Evolutionary conservation across 2,888 invertebrate species (phyloP), one percentile per base, ranked within the genome.

Genomic region (Cantharis lateralis): DNA sequence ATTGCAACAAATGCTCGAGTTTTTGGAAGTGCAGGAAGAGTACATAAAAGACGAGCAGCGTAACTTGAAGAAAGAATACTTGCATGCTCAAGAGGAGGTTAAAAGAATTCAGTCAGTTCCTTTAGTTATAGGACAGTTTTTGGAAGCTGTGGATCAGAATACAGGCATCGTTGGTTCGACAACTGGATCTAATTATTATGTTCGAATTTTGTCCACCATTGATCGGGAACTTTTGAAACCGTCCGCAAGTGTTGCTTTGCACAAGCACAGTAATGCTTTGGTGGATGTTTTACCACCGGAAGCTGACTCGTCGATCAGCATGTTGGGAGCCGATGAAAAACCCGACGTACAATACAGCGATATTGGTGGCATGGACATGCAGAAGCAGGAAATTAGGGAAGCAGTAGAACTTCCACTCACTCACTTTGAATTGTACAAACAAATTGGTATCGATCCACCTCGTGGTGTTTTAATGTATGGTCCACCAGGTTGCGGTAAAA

Each of bases 351-450:
- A 95, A 79, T 99, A 99, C 88, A 93, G 96, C 5, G 99, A 99
- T 86, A 99, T 99, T 86, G 99, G 99, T 88, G 99, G 99, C 48
- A 96, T 99, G 96, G 99, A 99, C 88, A 98, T 99, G 91, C 99
- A 99, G 88, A 99, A 99, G 85, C 99, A 99, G 87, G 99, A 99
- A 89, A 99, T 99, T 83, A 91, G 98, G 73, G 99, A 99, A 89
- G 99, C 99, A 5, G 99, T 99, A 0, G 99, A 99, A 87, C 89
- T 99, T 78, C 99, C 99, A 0, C 90, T 99, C 15, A 99, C 99
- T 15, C 99, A 99, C 88, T 98, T 98, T 86, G 99, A 99, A 88
- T 90, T 99, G 63, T 99, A 99, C 89, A 95, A 99, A 87, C 99
- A 99, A 91, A 96, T 96, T 85, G 99, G 99, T 88, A 99, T 99